Conservation (phyloP, 2,113 vertebrate genomes). For the Ammodytes dubius region DNA sequence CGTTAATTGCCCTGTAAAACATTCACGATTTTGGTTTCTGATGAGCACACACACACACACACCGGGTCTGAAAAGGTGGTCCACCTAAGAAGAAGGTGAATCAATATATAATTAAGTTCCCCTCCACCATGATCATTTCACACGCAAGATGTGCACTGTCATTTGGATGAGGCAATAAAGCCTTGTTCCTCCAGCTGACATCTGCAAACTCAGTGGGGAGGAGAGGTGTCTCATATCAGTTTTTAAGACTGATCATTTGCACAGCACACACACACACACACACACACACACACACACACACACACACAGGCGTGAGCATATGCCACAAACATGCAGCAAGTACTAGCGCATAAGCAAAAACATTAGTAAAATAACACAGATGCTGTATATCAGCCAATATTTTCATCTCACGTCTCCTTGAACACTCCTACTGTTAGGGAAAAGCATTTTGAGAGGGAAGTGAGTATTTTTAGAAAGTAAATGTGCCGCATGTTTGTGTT, state of each 20-base stretch:
- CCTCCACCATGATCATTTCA: slow-evolving; percentile 41
- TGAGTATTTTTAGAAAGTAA: slow-evolving; percentile 69
- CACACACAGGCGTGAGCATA: not conserved
- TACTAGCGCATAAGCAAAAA: slow-evolving; percentile 2
- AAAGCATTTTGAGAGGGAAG: slow-evolving; percentile 51
- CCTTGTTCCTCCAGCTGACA: slow-evolving; percentile 75
- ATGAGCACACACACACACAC: not conserved
- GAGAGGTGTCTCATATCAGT: slow-evolving; percentile 65
- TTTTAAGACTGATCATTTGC: slow-evolving; percentile 58
- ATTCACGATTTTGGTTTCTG: slow-evolving; percentile 39
- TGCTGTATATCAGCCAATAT: slow-evolving; percentile 59
- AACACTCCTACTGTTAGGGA: slow-evolving; percentile 56
- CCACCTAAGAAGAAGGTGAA: slow-evolving; percentile 46
- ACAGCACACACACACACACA: slow-evolving; percentile 39
- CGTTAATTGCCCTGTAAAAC: slow-evolving; percentile 21
- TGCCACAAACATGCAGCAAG: slow-evolving; percentile 10
- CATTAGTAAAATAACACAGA: slow-evolving; percentile 26
- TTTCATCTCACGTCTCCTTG: slow-evolving; percentile 66
- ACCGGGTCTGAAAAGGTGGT: slow-evolving; percentile 44
- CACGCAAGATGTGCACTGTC: slow-evolving; percentile 66
- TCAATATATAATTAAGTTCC: slow-evolving; percentile 68
- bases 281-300: slow-evolving; percentile 28
- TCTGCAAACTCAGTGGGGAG: slow-evolving; percentile 75
- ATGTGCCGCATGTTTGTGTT: slow-evolving; percentile 58
- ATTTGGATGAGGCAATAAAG: slow-evolving; percentile 78